Conservation (phyloP, 2,888 invertebrate species). For the Ormyrus labotus region DNA sequence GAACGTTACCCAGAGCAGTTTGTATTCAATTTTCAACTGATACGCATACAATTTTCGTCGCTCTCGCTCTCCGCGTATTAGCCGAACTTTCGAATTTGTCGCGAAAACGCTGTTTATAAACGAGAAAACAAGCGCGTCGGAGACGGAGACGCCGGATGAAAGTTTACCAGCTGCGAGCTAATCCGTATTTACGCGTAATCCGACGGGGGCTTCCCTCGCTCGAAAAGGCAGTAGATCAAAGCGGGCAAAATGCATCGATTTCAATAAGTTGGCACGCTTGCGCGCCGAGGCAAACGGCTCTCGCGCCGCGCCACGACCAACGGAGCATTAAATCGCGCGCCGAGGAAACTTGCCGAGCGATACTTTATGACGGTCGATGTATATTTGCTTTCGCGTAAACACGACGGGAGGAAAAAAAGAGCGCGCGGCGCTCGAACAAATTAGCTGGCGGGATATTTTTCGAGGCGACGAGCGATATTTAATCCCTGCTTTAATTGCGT, state of each 20-base stretch:
- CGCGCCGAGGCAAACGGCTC: not conserved
- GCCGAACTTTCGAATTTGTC: not conserved
- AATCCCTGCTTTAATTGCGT: too few species aligned
- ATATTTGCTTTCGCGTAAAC: not conserved
- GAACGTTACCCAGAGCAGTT: too few species aligned
- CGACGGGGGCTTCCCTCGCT: too few species aligned
- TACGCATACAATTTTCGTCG: too few species aligned
- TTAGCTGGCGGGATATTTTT: too few species aligned
- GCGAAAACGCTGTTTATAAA: not conserved
- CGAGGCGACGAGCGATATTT: too few species aligned
- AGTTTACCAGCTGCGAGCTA: not conserved
- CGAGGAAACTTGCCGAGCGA: slow-evolving; percentile 37
- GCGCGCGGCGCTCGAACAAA: too few species aligned
- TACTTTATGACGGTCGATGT: slow-evolving; percentile 2
- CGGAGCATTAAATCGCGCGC: slow-evolving; percentile 41
- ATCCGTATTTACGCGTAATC: not conserved
- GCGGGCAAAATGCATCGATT: slow-evolving; percentile 41
- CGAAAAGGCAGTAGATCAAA: not conserved
- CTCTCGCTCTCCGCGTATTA: too few species aligned
- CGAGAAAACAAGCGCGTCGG: not conserved
- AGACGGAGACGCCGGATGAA: not conserved
- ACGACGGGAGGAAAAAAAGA: not conserved
- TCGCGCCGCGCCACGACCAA: slow-evolving; percentile 6
- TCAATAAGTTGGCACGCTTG: slow-evolving; percentile 39
- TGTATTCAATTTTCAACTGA: too few species aligned